Percentiles rank a stretch among this genome's conserved stretches.
phyloP scores from a whole-genome alignment of 2,797 vertebrate genomes.

The Chelmon rostratus region DNA sequence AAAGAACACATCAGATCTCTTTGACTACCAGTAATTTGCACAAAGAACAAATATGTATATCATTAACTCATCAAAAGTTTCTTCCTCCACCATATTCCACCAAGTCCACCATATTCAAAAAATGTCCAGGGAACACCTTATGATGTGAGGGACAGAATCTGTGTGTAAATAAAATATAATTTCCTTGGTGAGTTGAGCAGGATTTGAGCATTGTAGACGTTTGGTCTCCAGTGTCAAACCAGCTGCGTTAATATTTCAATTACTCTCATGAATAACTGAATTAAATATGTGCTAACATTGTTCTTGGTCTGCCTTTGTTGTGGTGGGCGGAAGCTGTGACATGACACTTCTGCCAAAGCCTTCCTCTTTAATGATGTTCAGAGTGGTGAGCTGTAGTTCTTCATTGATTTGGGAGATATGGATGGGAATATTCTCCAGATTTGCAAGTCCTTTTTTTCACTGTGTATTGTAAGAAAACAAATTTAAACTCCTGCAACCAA shows the following conservation, averaged over 20 bases:
- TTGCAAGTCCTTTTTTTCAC: slow-evolving; percentile 1
- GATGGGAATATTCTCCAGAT: background rate
- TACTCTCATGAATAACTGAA: slow-evolving; percentile 83
- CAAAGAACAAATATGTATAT: slow-evolving; percentile 7
- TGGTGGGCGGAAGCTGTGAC: slow-evolving; percentile 54
- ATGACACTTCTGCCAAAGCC: slow-evolving; percentile 42
- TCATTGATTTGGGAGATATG: slow-evolving; percentile 24
- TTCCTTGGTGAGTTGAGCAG: slow-evolving; percentile 56
- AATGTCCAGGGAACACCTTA: slow-evolving; percentile 21
- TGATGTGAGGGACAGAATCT: slow-evolving; percentile 17
- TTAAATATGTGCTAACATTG: slow-evolving; percentile 73
- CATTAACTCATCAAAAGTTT: slow-evolving; percentile 31
- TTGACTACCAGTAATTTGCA: background rate
- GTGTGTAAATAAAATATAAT: slow-evolving; percentile 78
- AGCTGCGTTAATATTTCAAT: slow-evolving; percentile 85
- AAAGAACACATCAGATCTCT: background rate
- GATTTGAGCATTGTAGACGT: slow-evolving; percentile 58
- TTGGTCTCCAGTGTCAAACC: slow-evolving; percentile 68
- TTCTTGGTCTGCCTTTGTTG: slow-evolving; percentile 64
- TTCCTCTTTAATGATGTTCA: slow-evolving; percentile 39
- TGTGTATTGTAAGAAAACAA: slow-evolving; percentile 3
- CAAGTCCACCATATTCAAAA: background rate
- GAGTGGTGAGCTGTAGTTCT: slow-evolving; percentile 31
- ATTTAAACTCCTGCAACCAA: slow-evolving; percentile 7
- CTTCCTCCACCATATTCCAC: background rate